Base-by-base conservation (phyloP, 92 coral and sea anemone species). In the Virgularia gustaviana region DNA sequence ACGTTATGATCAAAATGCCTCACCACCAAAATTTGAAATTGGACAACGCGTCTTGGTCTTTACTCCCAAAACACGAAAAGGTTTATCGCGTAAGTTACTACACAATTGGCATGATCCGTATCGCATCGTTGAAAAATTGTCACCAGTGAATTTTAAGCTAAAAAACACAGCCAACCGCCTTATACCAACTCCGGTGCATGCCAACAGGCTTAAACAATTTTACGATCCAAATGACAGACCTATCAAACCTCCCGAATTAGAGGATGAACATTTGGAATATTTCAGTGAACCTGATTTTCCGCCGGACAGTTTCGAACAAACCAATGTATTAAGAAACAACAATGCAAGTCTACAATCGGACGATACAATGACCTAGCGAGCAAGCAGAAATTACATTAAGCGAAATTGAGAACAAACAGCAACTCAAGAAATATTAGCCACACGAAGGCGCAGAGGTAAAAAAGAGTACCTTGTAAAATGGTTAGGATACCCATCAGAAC, bases 151-250 rank as follows among this genome's bases (percentile, higher is more conserved):
- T 42, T 65, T 51, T 28, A 55, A 61, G 0, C 45, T 80, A 62
- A 60, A 86, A 12, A 85, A 85, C 16, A 68, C 83, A 19, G 83
- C 73, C 11, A 85, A 85, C 39, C 38, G 85, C n/a, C 81, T 79
- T 11, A 49, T 85, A 2, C 59, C 83, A 0, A 71, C 85, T 5
- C 75, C 75, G 0, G 79, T 80, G 35, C 85, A 85, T 45, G 85
- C 85, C 12, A 80, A 80, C 65, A 51, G 89, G 23, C 41, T 84
- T 35, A 84, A 84, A 44, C 77, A 51, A 2, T 84, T 49, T 44
- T 75, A 47, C 13, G 85, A 84, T 65, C 79, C 83, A 12, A 66
- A 51, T 8, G 79, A 75, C 43, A 47, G 85, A 2, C 89, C 85
- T 10, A 64, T 85, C 25, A 45, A 68, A 20, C 79, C 78, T 0